Evolutionary conservation across 2,888 invertebrate species (phyloP).

Genomic region (Rambutsinella grinnellia): DNA sequence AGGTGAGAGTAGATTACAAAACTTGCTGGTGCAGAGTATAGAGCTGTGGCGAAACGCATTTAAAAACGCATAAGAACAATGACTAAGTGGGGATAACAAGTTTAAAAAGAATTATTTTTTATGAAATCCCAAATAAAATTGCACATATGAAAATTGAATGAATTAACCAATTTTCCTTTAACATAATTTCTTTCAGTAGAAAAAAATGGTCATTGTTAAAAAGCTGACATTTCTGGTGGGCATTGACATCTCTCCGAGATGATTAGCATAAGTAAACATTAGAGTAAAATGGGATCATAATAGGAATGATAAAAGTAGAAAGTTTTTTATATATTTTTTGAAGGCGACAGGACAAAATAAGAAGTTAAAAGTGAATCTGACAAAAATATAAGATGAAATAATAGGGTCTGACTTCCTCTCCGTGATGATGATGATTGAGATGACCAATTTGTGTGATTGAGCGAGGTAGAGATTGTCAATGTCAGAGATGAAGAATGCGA

Average conservation of each 20-base stretch:
- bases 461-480: too few relatives aligned
- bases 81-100: background rate
- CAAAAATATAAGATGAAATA: too few relatives aligned
- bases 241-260: background rate
- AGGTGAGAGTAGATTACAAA: background rate
- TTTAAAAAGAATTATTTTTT: background rate
- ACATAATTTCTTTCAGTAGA: background rate
- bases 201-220: background rate
- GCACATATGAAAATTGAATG: background rate
- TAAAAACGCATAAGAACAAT: background rate
- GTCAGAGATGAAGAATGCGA: too few relatives aligned
- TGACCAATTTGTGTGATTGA: too few relatives aligned
- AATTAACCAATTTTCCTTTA: background rate
- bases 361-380: too few relatives aligned
- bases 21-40: background rate
- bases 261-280: background rate
- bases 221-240: background rate
- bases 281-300: background rate
- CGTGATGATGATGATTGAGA: too few relatives aligned
- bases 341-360: too few relatives aligned
- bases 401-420: too few relatives aligned
- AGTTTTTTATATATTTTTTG: background rate
- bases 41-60: too few relatives aligned
- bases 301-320: background rate
- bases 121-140: background rate